Conservation (phyloP, 2,797 vertebrate species). For the Gambelia wislizenii region DNA sequence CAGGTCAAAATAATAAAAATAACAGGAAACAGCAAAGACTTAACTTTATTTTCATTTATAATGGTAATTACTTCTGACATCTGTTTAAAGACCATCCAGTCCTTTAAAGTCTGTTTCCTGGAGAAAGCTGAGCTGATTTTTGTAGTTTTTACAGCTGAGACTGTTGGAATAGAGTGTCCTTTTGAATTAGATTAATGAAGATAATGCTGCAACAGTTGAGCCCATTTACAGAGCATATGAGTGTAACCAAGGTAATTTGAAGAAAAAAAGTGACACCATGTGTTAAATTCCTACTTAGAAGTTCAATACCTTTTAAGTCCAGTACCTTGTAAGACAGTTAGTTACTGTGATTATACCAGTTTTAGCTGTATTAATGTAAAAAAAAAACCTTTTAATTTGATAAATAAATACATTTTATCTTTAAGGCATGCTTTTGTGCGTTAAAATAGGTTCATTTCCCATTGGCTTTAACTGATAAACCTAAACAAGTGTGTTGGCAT, state of each 20-base stretch:
- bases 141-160: conserved; percentile 18
- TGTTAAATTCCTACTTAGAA: not conserved
- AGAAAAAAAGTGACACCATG: conserved; percentile 23
- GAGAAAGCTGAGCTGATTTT: conserved; percentile 36
- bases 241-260: conserved; percentile 24
- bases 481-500: not conserved
- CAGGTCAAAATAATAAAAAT: conserved; percentile 60
- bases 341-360: not conserved
- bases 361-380: not conserved
- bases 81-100: conserved; percentile 26
- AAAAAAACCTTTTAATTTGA: not conserved
- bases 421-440: not conserved
- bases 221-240: conserved; percentile 23
- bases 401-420: not conserved
- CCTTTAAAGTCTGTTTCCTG: conserved; percentile 38
- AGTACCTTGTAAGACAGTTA: conserved; percentile 10
- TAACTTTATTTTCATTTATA: conserved; percentile 61
- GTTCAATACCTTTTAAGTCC: conserved; percentile 39
- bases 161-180: conserved; percentile 13
- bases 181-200: conserved; percentile 39
- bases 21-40: conserved; percentile 47
- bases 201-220: conserved; percentile 17
- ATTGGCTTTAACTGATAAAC: not conserved
- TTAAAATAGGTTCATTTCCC: not conserved
- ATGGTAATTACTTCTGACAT: conserved; percentile 56